phyloP scores from a whole-genome alignment of 2,888 invertebrate genomes.

The Lasiommata megera region DNA sequence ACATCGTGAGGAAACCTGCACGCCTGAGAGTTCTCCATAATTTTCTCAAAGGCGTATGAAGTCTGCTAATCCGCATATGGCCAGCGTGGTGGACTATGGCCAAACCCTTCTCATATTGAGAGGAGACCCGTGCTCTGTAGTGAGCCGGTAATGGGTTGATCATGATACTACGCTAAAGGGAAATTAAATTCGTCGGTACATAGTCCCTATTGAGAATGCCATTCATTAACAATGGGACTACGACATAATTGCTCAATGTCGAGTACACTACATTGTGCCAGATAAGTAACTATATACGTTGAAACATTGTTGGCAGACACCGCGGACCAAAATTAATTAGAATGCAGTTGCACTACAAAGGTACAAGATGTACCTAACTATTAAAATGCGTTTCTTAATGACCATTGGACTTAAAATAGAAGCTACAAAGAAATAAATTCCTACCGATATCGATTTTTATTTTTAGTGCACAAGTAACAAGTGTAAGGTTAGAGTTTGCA shows the following conservation, averaged over 20 bases:
- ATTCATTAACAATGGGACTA: conserved; percentile 24
- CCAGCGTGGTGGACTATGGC: no score
- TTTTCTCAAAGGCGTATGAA: no score
- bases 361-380: background rate
- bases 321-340: background rate
- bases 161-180: background rate
- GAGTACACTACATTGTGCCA: conserved; percentile 15
- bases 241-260: conserved; percentile 18
- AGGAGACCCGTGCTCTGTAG: no score
- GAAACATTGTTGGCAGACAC: conserved; percentile 9
- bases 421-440: background rate
- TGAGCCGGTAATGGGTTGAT: background rate
- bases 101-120: no score
- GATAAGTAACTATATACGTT: conserved; percentile 7
- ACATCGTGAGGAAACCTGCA: no score
- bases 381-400: background rate
- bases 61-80: no score
- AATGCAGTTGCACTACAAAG: background rate
- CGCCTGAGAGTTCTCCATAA: no score
- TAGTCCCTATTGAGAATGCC: conserved; percentile 9
- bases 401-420: background rate
- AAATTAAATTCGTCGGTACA: background rate
- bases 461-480: no score
- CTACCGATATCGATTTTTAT: background rate
- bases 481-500: no score